A percentile compares a stretch with the other conserved stretches of the same genome.
Conservation (phyloP, 2,113 vertebrate genomes). For the Nestor notabilis region DNA sequence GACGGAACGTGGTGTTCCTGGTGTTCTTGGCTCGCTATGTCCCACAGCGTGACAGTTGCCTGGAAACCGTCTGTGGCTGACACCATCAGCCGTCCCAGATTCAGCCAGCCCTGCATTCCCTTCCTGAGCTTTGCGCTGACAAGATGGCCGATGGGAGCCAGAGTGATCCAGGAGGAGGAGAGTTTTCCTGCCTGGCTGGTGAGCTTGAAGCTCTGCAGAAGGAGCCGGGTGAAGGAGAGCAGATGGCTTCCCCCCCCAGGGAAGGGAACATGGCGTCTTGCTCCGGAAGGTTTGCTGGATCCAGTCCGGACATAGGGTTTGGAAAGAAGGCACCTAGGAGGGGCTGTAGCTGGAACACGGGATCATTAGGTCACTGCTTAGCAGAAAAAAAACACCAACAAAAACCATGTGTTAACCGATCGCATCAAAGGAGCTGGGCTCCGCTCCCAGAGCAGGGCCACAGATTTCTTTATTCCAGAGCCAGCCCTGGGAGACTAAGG, state of each 20-base stretch:
- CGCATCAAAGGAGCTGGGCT: not conserved
- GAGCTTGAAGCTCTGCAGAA: not conserved
- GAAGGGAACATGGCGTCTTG: conserved; percentile 9
- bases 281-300: not conserved
- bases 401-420: not conserved
- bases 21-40: not conserved
- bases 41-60: conserved; percentile 53
- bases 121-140: not conserved
- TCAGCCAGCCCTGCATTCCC: not conserved
- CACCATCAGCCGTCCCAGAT: conserved; percentile 48
- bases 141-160: not conserved
- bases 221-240: not conserved
- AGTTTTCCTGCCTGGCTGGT: not conserved
- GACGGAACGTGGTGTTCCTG: not conserved
- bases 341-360: not conserved
- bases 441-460: rapidly evolving
- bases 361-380: conserved; percentile 10
- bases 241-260: conserved; percentile 6
- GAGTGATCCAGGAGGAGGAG: not conserved
- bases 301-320: not conserved
- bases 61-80: conserved; percentile 67
- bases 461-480: not conserved
- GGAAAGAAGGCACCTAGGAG: not conserved
- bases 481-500: not conserved
- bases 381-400: not conserved